Evolutionary conservation across 2,888 invertebrate genomes (phyloP), one percentile per base, ranked within the genome.

Genomic region (Tromatobia lineatoria): DNA sequence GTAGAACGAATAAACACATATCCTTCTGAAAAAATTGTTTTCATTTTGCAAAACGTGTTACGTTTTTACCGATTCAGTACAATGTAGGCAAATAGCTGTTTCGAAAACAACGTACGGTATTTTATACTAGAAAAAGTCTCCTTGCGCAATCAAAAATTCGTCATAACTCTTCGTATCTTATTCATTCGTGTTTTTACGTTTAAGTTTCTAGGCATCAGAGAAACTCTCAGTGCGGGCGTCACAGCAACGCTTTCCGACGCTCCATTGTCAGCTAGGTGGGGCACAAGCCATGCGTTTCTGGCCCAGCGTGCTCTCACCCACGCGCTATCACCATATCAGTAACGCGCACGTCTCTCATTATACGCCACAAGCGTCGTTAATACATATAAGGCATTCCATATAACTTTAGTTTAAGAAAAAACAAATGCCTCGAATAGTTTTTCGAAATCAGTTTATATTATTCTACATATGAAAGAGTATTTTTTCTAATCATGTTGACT

Each of bases 241-340:
- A 20, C 64, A 20, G 64, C 15, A 34, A 61, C 11, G 34, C 61
- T n/a, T 61, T 34, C 11, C 38, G n/a, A 57, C 20, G 57, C 38
- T 23, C 54, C 45, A 71, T 42, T 71, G 71, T 71, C 69, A 42
- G n/a, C 42, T 11, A 42, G 42, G 23, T 15, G 42, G 71, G 71
- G 18, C 50, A 66, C 52, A 1, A 42, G 69, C 67, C 85, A 76
- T 59, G 75, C 78, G 75, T 64, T 67, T 79, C 47, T 61, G 13
- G 23, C 69, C 34, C 69, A 45, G 34, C 71, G 42, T 67, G 50
- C 57, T 70, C 69, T n/a, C 82, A 70, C 82, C 82, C 70, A 83
- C 82, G 75, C 75, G 29, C 23, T 54, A 75, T 83, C 74, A 47
- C 82, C 79, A 79, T 83, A 83, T 69, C 70, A 67, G 81, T 76